Evolutionary conservation across 2,113 vertebrate species (phyloP).

Genomic region (Sardina pilchardus): DNA sequence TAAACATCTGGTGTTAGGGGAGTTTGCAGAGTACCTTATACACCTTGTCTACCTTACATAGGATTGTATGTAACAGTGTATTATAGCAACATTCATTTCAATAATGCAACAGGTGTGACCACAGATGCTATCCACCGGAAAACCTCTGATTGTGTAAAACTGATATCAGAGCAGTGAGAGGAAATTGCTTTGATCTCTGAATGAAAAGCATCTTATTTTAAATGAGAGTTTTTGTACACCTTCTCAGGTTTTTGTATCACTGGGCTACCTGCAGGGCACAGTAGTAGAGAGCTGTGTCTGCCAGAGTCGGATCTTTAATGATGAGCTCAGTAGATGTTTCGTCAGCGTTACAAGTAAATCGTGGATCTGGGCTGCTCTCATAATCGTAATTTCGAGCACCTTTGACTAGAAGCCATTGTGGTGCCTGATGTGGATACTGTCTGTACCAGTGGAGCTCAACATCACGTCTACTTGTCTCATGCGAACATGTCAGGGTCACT

Average conservation of each 20-base stretch:
- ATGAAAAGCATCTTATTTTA: too few species aligned
- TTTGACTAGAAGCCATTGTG: background rate
- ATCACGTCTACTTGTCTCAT: background rate
- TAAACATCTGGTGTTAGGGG: too few species aligned
- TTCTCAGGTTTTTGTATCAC: background rate
- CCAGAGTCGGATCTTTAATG: too few species aligned
- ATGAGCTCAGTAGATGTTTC: background rate
- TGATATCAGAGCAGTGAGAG: background rate
- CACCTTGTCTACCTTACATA: too few species aligned
- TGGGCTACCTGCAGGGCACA: conserved; percentile 16
- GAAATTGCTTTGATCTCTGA: background rate
- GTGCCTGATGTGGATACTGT: conserved; percentile 13
- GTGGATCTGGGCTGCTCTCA: background rate
- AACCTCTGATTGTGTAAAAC: background rate
- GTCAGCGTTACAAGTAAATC: too few species aligned
- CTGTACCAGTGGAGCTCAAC: conserved; percentile 12
- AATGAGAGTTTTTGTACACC: conserved; percentile 25
- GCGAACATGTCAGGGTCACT: conserved; percentile 22
- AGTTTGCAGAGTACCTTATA: too few species aligned
- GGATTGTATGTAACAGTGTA: too few species aligned
- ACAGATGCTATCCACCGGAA: background rate
- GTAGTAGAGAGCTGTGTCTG: conserved; percentile 25
- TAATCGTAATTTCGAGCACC: too few species aligned
- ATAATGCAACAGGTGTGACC: too few species aligned
- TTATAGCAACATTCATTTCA: too few species aligned